phyloP scores from a whole-genome alignment of 2,113 vertebrate genomes.

The Caranx ignobilis region DNA sequence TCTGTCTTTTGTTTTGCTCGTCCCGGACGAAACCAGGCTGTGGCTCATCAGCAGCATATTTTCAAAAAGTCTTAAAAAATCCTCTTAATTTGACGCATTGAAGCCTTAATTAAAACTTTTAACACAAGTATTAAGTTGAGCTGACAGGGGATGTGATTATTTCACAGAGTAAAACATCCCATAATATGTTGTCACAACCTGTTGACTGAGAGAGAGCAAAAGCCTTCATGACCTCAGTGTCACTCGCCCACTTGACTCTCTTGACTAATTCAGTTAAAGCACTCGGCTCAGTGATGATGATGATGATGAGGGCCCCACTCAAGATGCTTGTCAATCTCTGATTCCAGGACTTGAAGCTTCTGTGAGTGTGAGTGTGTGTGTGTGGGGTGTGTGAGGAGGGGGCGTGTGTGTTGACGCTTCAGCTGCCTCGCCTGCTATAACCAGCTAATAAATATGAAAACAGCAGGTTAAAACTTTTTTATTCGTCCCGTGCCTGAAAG shows the following conservation, averaged over 20 bases:
- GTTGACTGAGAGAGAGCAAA: constrained; percentile 36
- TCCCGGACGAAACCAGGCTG: background rate
- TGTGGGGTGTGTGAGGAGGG: constrained; percentile 2
- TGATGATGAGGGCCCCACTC: constrained; percentile 20
- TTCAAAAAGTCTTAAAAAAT: background rate
- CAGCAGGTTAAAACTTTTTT: constrained; percentile 89
- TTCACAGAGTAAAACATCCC: constrained; percentile 3
- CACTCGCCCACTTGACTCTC: constrained; percentile 67
- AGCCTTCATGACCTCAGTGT: constrained; percentile 25
- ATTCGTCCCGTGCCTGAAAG: constrained; percentile 88
- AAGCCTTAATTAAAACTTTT: background rate
- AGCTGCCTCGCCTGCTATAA: constrained; percentile 86
- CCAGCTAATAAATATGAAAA: constrained; percentile 91
- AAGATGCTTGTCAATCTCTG: constrained; percentile 33
- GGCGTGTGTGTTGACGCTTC: constrained; percentile 68
- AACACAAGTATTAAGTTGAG: background rate
- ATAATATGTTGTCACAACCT: constrained; percentile 40
- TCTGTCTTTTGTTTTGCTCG: background rate
- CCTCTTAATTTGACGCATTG: constrained; percentile 5
- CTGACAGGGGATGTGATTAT: background rate
- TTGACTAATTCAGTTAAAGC: constrained; percentile 57
- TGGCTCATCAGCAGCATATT: constrained; percentile 4
- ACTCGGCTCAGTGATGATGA: constrained; percentile 39
- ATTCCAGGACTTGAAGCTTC: constrained; percentile 45
- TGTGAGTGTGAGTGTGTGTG: constrained; percentile 26